phyloP scores from a whole-genome alignment of 2,113 vertebrate species.

The Rhadina sibilatrix region DNA sequence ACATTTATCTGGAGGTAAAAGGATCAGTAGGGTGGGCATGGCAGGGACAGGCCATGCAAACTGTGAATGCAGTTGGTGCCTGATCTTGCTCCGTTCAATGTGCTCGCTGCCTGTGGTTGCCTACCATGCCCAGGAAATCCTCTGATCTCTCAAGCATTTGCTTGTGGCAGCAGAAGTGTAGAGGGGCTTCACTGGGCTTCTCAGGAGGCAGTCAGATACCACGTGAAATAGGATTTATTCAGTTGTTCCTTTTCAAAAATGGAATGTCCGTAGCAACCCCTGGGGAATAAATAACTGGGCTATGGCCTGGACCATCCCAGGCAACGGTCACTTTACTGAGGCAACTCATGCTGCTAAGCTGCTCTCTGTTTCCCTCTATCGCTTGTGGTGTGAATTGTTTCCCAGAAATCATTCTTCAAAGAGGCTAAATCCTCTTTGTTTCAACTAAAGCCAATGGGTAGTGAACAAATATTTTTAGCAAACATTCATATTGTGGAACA shows the following conservation, averaged over 20 bases:
- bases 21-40: background rate
- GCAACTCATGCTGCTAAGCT: background rate
- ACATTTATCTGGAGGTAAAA: background rate
- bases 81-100: background rate
- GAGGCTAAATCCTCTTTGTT: background rate
- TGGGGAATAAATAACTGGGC: background rate
- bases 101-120: background rate
- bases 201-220: background rate
- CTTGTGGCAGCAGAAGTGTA: background rate
- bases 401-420: background rate
- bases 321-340: background rate
- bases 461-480: background rate
- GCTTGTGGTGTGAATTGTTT: background rate
- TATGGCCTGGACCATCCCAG: background rate
- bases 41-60: background rate
- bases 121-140: background rate
- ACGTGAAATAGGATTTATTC: background rate
- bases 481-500: background rate
- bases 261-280: background rate
- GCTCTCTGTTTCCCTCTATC: background rate
- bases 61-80: accelerated
- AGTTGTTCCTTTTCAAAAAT: background rate
- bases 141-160: background rate
- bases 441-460: background rate
- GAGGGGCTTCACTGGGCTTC: background rate